Conservation (phyloP, 1,140 invertebrate genomes). For the Argopecten irradians region DNA sequence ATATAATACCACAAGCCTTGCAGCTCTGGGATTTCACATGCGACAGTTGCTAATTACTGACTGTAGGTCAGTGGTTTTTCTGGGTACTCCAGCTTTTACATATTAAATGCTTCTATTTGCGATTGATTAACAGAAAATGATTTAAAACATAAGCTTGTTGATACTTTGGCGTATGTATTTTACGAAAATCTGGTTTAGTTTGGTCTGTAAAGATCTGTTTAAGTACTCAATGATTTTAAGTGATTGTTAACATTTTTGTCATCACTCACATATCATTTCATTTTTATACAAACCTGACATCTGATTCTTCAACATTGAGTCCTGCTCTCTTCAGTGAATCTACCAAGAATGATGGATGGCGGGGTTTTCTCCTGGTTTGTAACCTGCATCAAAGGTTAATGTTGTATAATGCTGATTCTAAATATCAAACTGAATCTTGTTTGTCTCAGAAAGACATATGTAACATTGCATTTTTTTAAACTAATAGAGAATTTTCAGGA, state of each 20-base stretch:
- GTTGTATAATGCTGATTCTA: too few species aligned
- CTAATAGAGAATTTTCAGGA: too few species aligned
- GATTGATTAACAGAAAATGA: slow-evolving; percentile 5
- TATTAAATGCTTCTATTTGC: too few species aligned
- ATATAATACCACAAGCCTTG: too few species aligned
- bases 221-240: background rate
- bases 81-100: too few species aligned
- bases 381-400: slow-evolving; percentile 32
- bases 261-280: too few species aligned
- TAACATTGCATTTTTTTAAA: too few species aligned
- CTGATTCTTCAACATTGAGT: slow-evolving; percentile 33
- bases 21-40: too few species aligned
- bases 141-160: background rate
- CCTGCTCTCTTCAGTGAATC: slow-evolving; percentile 67
- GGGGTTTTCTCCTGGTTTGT: slow-evolving; percentile 52
- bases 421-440: too few species aligned
- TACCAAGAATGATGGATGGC: slow-evolving; percentile 62
- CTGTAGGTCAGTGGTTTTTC: too few species aligned
- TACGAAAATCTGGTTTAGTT: background rate
- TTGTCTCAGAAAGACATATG: too few species aligned
- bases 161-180: background rate
- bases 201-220: slow-evolving; percentile 8
- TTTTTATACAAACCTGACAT: slow-evolving; percentile 26
- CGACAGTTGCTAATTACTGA: too few species aligned
- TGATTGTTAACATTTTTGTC: background rate